Conservation (phyloP, 2,797 vertebrate species). For the Manis javanica region DNA sequence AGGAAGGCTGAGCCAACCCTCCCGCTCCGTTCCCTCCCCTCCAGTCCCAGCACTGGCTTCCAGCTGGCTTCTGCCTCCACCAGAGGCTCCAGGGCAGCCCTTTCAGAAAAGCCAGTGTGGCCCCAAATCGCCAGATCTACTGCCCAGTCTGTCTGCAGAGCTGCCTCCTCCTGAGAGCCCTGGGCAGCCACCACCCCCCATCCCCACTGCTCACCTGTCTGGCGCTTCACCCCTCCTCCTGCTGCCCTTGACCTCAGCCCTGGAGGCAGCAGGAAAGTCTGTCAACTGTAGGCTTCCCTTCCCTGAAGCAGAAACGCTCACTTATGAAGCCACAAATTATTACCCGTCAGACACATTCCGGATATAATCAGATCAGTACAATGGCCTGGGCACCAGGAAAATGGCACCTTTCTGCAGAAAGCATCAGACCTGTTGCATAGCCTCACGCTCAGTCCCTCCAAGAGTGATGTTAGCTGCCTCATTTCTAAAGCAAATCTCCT, state of each 20-base stretch:
- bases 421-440: rapidly evolving
- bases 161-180: rapidly evolving
- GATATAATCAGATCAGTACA: not conserved
- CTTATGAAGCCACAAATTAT: conserved; percentile 9
- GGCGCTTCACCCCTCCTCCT: not conserved
- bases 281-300: not conserved
- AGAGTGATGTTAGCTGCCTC: rapidly evolving
- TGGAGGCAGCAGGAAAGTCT: not conserved
- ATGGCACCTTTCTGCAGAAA: not conserved
- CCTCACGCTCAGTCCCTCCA: not conserved
- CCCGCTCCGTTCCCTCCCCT: not conserved
- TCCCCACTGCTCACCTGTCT: not conserved
- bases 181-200: not conserved
- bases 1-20: not conserved
- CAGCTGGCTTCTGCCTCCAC: not conserved
- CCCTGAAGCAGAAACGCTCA: not conserved
- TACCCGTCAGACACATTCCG: conserved; percentile 28
- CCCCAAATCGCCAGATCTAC: rapidly evolving
- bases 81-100: not conserved
- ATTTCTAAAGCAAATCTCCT: not conserved
- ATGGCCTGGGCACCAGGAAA: not conserved
- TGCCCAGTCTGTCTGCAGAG: not conserved
- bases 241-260: not conserved
- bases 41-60: not conserved
- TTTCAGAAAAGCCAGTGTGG: not conserved